phyloP scores from a whole-genome alignment of 2,113 vertebrate species.

The Noctilio leporinus region DNA sequence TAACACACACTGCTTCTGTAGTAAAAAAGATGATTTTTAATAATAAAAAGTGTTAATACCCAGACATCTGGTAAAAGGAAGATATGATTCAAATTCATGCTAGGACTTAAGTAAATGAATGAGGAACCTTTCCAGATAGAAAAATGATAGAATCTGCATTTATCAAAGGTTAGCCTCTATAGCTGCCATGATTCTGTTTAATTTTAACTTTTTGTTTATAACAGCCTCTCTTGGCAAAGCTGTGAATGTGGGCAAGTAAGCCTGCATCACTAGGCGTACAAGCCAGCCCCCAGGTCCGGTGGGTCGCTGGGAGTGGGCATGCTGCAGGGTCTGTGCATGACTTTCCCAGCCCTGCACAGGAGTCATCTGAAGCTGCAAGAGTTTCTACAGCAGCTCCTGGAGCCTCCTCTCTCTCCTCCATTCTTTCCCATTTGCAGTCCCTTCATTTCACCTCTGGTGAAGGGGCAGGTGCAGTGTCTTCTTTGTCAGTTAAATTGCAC shows the following conservation, averaged over 20 bases:
- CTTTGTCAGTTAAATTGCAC: neutral
- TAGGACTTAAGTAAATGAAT: neutral
- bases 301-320: rapidly evolving
- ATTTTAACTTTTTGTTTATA: neutral
- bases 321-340: rapidly evolving
- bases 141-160: neutral
- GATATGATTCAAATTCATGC: neutral
- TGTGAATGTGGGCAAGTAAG: neutral
- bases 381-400: neutral
- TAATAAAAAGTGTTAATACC: neutral
- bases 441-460: neutral
- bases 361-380: neutral
- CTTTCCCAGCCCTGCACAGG: neutral
- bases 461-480: neutral
- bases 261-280: neutral
- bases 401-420: neutral
- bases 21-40: neutral
- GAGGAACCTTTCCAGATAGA: neutral
- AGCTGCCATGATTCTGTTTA: neutral
- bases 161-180: neutral
- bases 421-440: neutral
- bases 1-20: neutral
- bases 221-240: neutral
- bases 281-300: neutral
- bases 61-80: neutral